A percentile compares a stretch with the other conserved stretches of the same genome.
These are phyloP conservation scores for Leptonema lineaticorne DNA, from an alignment of 1,140 invertebrate genomes.

Conservation along the genomic window DNA sequence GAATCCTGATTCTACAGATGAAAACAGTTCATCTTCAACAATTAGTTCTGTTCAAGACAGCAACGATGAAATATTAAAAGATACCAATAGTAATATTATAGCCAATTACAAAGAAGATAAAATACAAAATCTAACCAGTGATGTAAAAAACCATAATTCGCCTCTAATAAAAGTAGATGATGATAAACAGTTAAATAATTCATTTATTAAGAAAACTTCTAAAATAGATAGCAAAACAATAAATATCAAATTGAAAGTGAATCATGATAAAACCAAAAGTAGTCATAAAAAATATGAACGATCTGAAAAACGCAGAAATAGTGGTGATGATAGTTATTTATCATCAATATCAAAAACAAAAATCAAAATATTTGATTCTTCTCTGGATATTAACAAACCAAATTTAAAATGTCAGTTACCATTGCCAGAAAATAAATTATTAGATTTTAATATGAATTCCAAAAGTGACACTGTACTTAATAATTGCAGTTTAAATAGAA, in stretches of 20 bases:
- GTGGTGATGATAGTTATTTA: background rate
- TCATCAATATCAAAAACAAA: background rate
- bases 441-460: slow-evolving; percentile 40
- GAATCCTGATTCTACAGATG: background rate
- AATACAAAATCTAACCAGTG: background rate
- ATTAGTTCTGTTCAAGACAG: slow-evolving; percentile 6
- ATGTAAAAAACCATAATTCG: background rate
- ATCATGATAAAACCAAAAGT: background rate
- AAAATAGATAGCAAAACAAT: background rate
- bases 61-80: slow-evolving; percentile 29
- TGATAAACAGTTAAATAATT: background rate
- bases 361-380: slow-evolving; percentile 48
- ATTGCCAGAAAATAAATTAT: slow-evolving; percentile 52
- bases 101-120: background rate
- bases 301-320: background rate
- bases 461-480: background rate
- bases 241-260: background rate
- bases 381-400: slow-evolving; percentile 46
- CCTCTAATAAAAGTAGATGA: background rate
- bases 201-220: background rate
- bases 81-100: slow-evolving; percentile 37
- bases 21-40: slow-evolving; percentile 1
- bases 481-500: slow-evolving; percentile 16
- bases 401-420: slow-evolving; percentile 52
- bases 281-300: background rate